Evolutionary conservation across 2,113 vertebrate genomes (phyloP), one percentile per base, ranked within the genome.

Genomic region (Gasterosteus nipponicus): DNA sequence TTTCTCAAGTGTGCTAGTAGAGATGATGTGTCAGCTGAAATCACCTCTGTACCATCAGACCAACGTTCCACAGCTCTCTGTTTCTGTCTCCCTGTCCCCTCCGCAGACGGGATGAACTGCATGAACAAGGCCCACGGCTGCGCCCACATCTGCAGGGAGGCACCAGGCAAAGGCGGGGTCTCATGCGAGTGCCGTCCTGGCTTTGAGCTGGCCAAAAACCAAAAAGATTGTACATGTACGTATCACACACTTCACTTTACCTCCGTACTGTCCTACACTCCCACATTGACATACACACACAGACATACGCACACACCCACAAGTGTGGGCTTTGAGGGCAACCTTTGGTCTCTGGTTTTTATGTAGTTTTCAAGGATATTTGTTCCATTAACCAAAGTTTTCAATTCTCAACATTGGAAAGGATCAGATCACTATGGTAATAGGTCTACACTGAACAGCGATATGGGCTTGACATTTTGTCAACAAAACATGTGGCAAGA

Each of bases 51-150:
- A 5, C 29, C n/a, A 33, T 59, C 44, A 61, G 33, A 35, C 7
- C 14, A 5, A n/a, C 3, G 47, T 46, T 41, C 8, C 42, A 39
- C 5, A 41, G 22, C n/a, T 38, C 2, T 35, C 0, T 57, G 10
- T 83, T 69, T 83, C 68, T 69, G 39, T 84, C 57, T 86, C 51
- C 76, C 59, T 90, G 56, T 93, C 51, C 80, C 44, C 69, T 90
- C 22, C 84, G 58, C 95, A 99, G 98, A 98, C 90, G 98, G 98
- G 76, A 99, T 99, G 98, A 99, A 98, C 95, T 99, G 98, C 93
- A 99, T 99, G 98, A 99, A 99, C 94, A 99, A 98, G 94, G 95
- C 98, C 81, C 98, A 99, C 6, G 97, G 96, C 90, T 99, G 98
- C 73, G 97, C 96, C 85, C 97, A 99, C 90, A 99, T 99, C 95